These are phyloP conservation scores for Cebidichthys violaceus DNA, from an alignment of 2,113 vertebrate species.

Conservation along the genomic window DNA sequence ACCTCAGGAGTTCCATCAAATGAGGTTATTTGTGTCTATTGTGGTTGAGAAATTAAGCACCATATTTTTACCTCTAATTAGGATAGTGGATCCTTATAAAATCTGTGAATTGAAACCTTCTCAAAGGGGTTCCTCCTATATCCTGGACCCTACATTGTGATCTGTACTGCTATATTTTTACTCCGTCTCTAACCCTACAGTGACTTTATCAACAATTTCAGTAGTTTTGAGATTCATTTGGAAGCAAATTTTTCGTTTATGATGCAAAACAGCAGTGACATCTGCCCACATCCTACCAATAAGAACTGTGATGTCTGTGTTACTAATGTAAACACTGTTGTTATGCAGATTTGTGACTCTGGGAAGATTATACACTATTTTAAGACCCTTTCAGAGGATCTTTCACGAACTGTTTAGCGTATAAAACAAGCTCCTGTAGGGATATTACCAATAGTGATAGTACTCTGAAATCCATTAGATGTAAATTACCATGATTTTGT, in stretches of 20 bases:
- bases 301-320: slow-evolving; percentile 40
- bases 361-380: slow-evolving; percentile 54
- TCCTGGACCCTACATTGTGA: slow-evolving; percentile 2
- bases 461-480: slow-evolving; percentile 19
- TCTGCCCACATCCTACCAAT: slow-evolving; percentile 56
- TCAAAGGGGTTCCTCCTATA: background rate
- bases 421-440: slow-evolving; percentile 3
- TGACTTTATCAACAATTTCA: slow-evolving; percentile 9
- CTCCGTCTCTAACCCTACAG: background rate
- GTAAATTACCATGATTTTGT: background rate
- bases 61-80: slow-evolving; percentile 31
- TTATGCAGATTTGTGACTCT: slow-evolving; percentile 65
- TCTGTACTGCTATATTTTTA: background rate
- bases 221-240: slow-evolving; percentile 25
- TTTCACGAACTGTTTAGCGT: background rate
- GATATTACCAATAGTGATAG: background rate
- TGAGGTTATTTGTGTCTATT: slow-evolving; percentile 21
- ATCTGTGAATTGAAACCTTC: slow-evolving; percentile 19
- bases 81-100: slow-evolving; percentile 35
- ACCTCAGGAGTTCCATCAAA: slow-evolving; percentile 7
- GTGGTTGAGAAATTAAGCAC: slow-evolving; percentile 29
- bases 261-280: slow-evolving; percentile 51
- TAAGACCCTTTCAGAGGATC: slow-evolving; percentile 37
- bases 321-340: slow-evolving; percentile 66
- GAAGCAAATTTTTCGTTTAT: slow-evolving; percentile 22